Percentiles rank a stretch among this genome's conserved stretches.
These are phyloP conservation scores for Propithecus deckenii DNA, from an alignment of 2,797 vertebrate genomes.

Conservation along the genomic window DNA sequence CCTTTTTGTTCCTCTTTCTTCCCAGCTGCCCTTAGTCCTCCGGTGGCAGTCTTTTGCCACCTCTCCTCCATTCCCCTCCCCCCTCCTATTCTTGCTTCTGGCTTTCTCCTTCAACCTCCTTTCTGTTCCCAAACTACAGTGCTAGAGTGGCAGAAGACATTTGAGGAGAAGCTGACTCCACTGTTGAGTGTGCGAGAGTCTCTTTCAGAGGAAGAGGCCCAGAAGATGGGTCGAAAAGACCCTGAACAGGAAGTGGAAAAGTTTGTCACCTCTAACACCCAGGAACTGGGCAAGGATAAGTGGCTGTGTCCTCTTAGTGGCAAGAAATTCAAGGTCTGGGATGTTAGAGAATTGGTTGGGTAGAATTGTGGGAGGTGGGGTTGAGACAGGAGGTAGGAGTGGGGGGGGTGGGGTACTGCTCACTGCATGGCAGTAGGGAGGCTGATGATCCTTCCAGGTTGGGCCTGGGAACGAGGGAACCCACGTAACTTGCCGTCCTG, in stretches of 20 bases:
- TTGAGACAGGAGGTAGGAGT: neutral
- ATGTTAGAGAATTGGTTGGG: neutral
- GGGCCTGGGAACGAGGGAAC: neutral
- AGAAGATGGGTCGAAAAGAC: constrained; percentile 94
- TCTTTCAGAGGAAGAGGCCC: constrained; percentile 92
- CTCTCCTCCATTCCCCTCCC: neutral
- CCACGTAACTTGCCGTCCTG: neutral
- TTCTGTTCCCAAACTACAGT: constrained; percentile 83
- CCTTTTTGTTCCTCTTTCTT: neutral
- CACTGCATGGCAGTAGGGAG: neutral
- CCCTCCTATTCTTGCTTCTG: neutral
- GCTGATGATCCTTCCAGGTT: neutral
- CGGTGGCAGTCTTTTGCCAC: neutral
- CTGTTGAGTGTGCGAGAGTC: constrained; percentile 91
- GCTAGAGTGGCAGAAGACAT: constrained; percentile 93
- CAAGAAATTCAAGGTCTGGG: constrained; percentile 94
- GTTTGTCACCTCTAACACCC: constrained; percentile 94
- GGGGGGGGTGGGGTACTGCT: neutral
- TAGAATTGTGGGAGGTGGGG: neutral
- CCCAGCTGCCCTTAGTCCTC: neutral
- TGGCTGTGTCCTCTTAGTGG: constrained; percentile 95
- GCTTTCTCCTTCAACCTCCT: neutral
- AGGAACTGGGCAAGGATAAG: constrained; percentile 95
- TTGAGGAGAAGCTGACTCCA: constrained; percentile 92
- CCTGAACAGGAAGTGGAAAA: constrained; percentile 95